Evolutionary conservation across 2,113 vertebrate species (phyloP), one percentile per base, ranked within the genome.

Genomic region (Tretioscincus oriximinensis): DNA sequence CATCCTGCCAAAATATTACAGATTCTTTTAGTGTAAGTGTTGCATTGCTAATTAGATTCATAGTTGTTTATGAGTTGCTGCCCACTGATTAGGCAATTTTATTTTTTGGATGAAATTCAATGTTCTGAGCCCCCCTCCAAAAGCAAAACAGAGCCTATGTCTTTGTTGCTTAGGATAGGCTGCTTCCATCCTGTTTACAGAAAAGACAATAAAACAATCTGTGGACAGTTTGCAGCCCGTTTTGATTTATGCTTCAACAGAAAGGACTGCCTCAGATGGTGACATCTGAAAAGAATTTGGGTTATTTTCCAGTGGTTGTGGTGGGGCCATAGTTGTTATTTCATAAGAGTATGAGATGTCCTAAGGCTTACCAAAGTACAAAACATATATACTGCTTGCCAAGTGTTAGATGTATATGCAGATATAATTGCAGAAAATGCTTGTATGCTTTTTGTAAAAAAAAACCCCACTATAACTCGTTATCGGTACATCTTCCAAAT

Each of bases 241-340:
- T 24, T 45, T 58, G 71, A 68, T 67, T 72, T 83, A 73, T 22
- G 68, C 16, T 67, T 51, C 71, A 54, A 64, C 65, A 64, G 60
- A 45, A 78, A 58, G 47, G 35, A 61, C 10, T 24, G 63, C 9
- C 35, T 58, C 63, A 78, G 70, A 16, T 73, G 29, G 26, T 67
- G 66, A 66, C 82, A 78, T 73, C 63, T 83, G 76, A 51, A 78
- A 74, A 28, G 35, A 73, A 78, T 78, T 65, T 74, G n/a, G 63
- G 66, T 66, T 54, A n/a, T 70, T 77, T 73, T 73, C 69, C 81
- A 47, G 31, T 26, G 16, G 54, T 58, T 12, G 18, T 45, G 70
- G 76, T 20, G 41, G 58, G 65, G 73, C 12, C 14, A 29, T 29
- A 29, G 28, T 29, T 67, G 70, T 26, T 67, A 64, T 78, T 83